Evolutionary conservation across 2,888 invertebrate genomes (phyloP), one percentile per base, ranked within the genome.

Genomic region (Stictocephala bisonia): DNA sequence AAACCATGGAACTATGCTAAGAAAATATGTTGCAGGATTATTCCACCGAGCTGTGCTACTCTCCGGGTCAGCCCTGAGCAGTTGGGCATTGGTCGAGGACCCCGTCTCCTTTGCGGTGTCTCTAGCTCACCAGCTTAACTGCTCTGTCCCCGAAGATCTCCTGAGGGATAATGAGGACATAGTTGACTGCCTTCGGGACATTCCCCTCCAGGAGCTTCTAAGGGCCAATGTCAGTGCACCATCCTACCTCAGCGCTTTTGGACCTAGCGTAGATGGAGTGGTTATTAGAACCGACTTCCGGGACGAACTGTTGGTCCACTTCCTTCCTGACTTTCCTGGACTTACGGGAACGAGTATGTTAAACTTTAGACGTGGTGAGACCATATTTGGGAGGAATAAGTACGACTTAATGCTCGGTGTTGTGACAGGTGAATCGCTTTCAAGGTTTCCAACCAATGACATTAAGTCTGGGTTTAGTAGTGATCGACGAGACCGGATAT

Each of bases 331-430:
- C 78, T 86, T 90, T 77, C 87, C 81, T 87, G 77, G 77, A 87
- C 79, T 77, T 6, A 73, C 70, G 3, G 72, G 75, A 0, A 29
- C 60, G 20, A 35, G 35, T 15, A 44, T 66, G 1, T 15, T 44
- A 4, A 89, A 75, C 88, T 87, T 81, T 87, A 78, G 77, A 87
- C 79, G 77, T 3, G 77, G 89, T 87, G 13, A 88, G 40, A 76
- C 88, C 4, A 83, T 88, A 35, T 53, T 69, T 40, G 87, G 87
- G 82, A 87, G 88, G 78, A 89, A 88, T 80, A 77, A 91, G 78
- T 94, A 94, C 84, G 94, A 94, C 84, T 88, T 97, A 74, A 85
- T 97, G 76, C 94, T 97, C 81, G 97, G 97, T 15, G 95, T 96
- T 51, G 96, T 96, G 60, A 93, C 94, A 20, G 92, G 92, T 82